phyloP scores from a whole-genome alignment of 2,888 invertebrate genomes.

The Erannis defoliaria region DNA sequence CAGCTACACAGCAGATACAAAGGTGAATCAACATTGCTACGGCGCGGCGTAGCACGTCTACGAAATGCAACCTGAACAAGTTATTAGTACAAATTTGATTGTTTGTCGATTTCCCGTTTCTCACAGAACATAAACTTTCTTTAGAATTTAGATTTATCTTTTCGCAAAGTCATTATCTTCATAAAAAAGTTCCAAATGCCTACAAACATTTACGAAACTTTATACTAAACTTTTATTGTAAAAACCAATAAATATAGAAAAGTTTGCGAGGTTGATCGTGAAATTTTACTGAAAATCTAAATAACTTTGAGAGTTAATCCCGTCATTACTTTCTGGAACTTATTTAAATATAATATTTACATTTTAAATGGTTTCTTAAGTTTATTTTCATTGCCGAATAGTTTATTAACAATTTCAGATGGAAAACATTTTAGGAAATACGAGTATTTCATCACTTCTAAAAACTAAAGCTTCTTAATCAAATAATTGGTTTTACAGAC shows the following conservation, averaged over 20 bases:
- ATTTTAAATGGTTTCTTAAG: constrained; percentile 22
- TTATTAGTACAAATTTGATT: neutral
- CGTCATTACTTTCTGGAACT: constrained; percentile 14
- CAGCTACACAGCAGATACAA: neutral
- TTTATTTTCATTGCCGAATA: neutral
- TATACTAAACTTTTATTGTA: neutral
- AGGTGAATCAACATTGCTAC: constrained; percentile 2
- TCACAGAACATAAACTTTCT: neutral
- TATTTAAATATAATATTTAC: too few relatives aligned
- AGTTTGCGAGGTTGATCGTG: neutral
- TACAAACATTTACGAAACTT: neutral
- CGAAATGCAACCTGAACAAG: neutral
- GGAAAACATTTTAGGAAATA: neutral
- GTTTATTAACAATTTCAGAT: neutral
- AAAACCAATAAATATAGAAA: neutral
- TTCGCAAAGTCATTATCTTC: neutral
- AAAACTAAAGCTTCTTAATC: neutral
- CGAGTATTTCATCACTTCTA: neutral
- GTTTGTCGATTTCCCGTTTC: neutral
- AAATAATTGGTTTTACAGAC: neutral
- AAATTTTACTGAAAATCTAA: constrained; percentile 14
- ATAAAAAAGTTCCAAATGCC: neutral
- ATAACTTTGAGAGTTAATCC: constrained; percentile 14
- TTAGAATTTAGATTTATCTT: neutral
- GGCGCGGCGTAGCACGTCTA: constrained; percentile 11